A percentile compares a stretch with the other conserved stretches of the same genome.
phyloP scores from a whole-genome alignment of 1,140 invertebrate species.

The Sitobion miscanthi region DNA sequence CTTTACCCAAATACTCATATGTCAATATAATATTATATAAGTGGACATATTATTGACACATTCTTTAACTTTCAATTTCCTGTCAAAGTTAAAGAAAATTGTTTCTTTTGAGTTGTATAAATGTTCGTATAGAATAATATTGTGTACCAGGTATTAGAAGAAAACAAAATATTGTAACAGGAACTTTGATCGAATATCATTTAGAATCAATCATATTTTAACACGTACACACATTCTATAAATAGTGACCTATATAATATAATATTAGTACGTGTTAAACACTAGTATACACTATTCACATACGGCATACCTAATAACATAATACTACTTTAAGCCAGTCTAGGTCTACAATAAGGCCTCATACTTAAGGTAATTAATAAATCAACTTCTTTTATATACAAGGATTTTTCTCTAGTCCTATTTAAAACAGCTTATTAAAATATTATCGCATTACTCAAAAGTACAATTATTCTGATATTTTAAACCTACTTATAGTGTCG shows the following conservation, averaged over 20 bases:
- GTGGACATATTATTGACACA: not conserved
- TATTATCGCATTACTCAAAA: not conserved
- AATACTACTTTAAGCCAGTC: too few relatives aligned
- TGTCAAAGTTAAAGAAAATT: not conserved
- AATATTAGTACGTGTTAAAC: too few relatives aligned
- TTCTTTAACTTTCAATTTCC: slow-evolving; percentile 17
- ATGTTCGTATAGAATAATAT: not conserved
- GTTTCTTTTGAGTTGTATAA: not conserved
- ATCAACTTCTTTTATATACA: too few relatives aligned
- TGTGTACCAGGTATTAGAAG: not conserved
- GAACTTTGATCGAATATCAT: not conserved
- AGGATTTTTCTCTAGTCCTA: not conserved
- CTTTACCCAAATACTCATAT: not conserved
- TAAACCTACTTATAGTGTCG: not conserved
- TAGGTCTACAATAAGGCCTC: too few relatives aligned
- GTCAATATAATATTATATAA: not conserved
- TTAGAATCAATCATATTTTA: not conserved
- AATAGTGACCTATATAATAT: not conserved
- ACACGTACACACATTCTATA: not conserved
- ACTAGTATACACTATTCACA: too few relatives aligned
- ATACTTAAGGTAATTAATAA: too few relatives aligned
- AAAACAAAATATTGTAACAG: not conserved
- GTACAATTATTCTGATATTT: not conserved
- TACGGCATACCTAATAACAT: too few relatives aligned
- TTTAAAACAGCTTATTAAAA: not conserved